A percentile compares a stretch with the other conserved stretches of the same genome.
phyloP scores from a whole-genome alignment of 1,140 invertebrate genomes.

The Paralvinella palmiformis region DNA sequence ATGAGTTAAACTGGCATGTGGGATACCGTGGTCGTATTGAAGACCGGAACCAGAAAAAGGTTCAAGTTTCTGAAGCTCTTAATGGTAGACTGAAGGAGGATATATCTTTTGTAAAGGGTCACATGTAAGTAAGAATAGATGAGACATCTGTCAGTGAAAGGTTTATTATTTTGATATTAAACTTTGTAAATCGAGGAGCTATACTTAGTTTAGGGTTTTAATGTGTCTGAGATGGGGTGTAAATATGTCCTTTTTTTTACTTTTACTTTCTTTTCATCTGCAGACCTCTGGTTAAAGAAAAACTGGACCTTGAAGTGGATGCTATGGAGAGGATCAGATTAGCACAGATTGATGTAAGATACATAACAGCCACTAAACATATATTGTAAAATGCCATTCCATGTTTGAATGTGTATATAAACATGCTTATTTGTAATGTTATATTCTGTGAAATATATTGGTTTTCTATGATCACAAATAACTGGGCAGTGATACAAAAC shows the following conservation, averaged over 20 bases:
- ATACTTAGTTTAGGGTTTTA: not conserved
- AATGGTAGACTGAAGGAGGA: constrained; percentile 42
- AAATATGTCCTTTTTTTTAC: not conserved
- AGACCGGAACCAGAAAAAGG: constrained; percentile 30
- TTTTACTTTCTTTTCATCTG: constrained; percentile 13
- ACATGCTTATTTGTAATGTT: not conserved
- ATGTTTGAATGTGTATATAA: not conserved
- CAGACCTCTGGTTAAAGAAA: constrained; percentile 45
- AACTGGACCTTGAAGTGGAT: constrained; percentile 40
- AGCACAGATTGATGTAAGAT: constrained; percentile 39
- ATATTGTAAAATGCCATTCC: not conserved
- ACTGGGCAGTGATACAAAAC: too few species aligned
- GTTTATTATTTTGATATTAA: not conserved
- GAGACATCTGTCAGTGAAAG: not conserved
- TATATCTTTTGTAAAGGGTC: constrained; percentile 41
- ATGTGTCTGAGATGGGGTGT: not conserved
- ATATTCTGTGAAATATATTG: not conserved
- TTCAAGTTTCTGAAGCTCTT: constrained; percentile 32
- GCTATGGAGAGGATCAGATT: constrained; percentile 44
- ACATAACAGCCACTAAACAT: not conserved
- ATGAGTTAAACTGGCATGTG: constrained; percentile 45
- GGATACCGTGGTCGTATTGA: constrained; percentile 33
- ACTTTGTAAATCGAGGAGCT: not conserved
- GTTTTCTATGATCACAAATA: too few species aligned
- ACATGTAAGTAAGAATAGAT: constrained; percentile 32